phyloP scores from a whole-genome alignment of 2,888 invertebrate species.

The Drosophila putrida region DNA sequence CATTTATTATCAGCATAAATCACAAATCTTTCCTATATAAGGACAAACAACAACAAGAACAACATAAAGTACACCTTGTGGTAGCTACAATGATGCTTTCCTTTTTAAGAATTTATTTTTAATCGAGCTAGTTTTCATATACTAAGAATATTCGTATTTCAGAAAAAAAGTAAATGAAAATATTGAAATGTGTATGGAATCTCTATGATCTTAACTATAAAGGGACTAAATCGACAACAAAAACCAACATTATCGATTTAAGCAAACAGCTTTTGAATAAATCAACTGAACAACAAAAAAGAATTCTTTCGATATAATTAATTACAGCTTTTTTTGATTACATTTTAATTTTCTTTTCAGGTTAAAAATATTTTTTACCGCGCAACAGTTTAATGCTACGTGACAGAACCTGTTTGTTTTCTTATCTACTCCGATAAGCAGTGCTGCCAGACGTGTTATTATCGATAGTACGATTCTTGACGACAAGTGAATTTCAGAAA shows the following conservation, averaged over 20 bases:
- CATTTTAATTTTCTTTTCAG: not conserved
- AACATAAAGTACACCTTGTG: slow-evolving; percentile 57
- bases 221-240: slow-evolving; percentile 57
- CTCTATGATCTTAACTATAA: slow-evolving; percentile 68
- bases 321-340: not conserved
- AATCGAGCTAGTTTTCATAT: slow-evolving; percentile 54
- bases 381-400: not conserved
- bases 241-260: slow-evolving; percentile 50
- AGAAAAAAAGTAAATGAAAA: slow-evolving; percentile 31
- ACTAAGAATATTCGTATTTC: slow-evolving; percentile 36
- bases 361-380: not conserved
- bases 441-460: slow-evolving; percentile 22
- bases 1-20: slow-evolving; percentile 48
- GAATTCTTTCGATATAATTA: slow-evolving; percentile 31
- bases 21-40: slow-evolving; percentile 34
- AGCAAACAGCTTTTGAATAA: slow-evolving; percentile 72
- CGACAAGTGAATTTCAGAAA: no score
- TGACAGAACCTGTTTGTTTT: slow-evolving; percentile 40
- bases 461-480: slow-evolving; percentile 24
- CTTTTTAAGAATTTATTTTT: slow-evolving; percentile 69
- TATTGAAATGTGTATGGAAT: slow-evolving; percentile 47
- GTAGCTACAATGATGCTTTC: slow-evolving; percentile 76
- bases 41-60: slow-evolving; percentile 39
- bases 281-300: slow-evolving; percentile 57
- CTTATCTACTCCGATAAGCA: slow-evolving; percentile 17